These are phyloP conservation scores for Sebastiscus albofasciatus DNA, from an alignment of 2,797 vertebrate genomes.

Conservation along the genomic window DNA sequence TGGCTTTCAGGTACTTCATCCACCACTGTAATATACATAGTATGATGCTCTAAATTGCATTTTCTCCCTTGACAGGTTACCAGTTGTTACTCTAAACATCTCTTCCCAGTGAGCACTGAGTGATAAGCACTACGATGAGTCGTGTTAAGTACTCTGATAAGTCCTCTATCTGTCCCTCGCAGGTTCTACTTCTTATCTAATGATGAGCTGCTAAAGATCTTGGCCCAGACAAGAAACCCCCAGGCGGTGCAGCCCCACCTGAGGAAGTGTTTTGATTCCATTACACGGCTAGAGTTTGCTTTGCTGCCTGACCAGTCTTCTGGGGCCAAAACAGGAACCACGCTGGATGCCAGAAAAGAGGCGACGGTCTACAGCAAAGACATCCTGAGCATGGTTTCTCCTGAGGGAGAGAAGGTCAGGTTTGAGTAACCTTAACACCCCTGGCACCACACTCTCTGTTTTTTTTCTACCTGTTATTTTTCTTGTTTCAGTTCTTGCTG, in stretches of 20 bases:
- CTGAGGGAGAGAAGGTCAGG: slow-evolving; percentile 88
- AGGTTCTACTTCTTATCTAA: slow-evolving; percentile 93
- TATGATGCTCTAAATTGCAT: not conserved
- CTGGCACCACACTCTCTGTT: slow-evolving; percentile 1
- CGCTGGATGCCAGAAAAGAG: slow-evolving; percentile 50
- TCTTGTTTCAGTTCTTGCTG: not conserved
- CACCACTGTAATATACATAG: not conserved
- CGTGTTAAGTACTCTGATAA: not conserved
- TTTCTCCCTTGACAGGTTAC: not conserved
- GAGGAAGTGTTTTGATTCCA: slow-evolving; percentile 90
- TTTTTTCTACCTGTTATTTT: slow-evolving; percentile 1
- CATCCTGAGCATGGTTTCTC: slow-evolving; percentile 89
- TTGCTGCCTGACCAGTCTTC: slow-evolving; percentile 54
- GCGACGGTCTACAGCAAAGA: slow-evolving; percentile 85
- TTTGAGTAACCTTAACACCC: slow-evolving; percentile 8
- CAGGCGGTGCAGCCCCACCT: slow-evolving; percentile 90
- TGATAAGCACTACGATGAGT: not conserved
- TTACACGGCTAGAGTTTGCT: slow-evolving; percentile 85
- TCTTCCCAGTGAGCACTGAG: not conserved
- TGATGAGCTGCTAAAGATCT: slow-evolving; percentile 90
- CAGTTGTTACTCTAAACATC: not conserved
- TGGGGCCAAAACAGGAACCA: not conserved
- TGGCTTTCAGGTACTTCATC: too few relatives aligned
- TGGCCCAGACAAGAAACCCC: slow-evolving; percentile 89
- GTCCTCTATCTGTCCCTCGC: slow-evolving; percentile 1